Base-by-base conservation (phyloP, 2,888 invertebrate genomes). In the Scelioninae gen. 1 region DNA sequence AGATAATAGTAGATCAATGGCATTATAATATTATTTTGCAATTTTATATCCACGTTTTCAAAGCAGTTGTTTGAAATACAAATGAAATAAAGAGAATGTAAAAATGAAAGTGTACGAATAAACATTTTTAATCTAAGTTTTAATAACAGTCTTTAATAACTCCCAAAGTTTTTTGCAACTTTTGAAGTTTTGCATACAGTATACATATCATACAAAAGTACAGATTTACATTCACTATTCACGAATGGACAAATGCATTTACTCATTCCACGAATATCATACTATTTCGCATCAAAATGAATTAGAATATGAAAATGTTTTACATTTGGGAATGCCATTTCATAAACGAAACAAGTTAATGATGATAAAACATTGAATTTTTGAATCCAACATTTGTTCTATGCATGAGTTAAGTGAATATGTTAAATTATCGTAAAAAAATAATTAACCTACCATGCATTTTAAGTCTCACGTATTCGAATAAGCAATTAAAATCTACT, bases 171-270 rank as follows among this genome's bases (percentile, higher is more conserved):
- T 23, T 31, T 55, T 23, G n/a, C 49, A 78, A 38, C 31, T 68
- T 49, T 32, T 51, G 63, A 23, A 65, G 16, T 40, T 23, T 23
- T 29, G 38, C 23, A 47, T 74, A 74, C 29, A 62, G 31, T 62
- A 23, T 23, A 66, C 55, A 53, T 68, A 5, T 31, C 68, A 81
- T 81, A 81, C 51, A 81, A 81, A 81, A 81, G 75, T 81, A 80
- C 63, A 81, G 23, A 45, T 75, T 75, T n/a, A 65, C 63, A 69
- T 80, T 62, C 60, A 62, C 45, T 56, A 56, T 8, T 63, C 47
- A 13, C 55, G 5, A 58, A 58, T 40, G 7, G 0, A 38, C 16
- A 45, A 58, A 49, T 13, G 34, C 29, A 51, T 29, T 29, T 9
- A 8, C 23, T 51, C 8, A 11, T 11, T 0, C 29, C 1, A 11